A percentile compares a stretch with the other conserved stretches of the same genome.
These are phyloP conservation scores for Xiphydria camelus DNA, from an alignment of 2,888 invertebrate species.

Conservation along the genomic window DNA sequence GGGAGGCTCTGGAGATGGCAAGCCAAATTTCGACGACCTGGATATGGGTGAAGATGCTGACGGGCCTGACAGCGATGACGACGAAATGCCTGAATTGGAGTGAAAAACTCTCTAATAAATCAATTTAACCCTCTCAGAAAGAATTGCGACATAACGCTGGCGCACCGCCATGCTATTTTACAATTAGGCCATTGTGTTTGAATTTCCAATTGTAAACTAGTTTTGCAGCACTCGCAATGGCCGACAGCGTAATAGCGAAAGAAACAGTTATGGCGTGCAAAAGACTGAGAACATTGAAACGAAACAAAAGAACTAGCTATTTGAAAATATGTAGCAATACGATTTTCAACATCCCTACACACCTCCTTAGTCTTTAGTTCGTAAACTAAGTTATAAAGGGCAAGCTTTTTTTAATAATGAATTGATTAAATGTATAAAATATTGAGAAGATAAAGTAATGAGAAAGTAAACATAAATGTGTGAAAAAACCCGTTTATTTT, in stretches of 20 bases:
- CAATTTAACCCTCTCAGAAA: conserved; percentile 30
- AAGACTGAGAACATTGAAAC: conserved; percentile 27
- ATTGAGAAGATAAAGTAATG: conserved; percentile 32
- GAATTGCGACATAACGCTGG: conserved; percentile 34
- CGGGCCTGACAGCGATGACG: conserved; percentile 64
- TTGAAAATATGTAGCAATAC: conserved; percentile 28
- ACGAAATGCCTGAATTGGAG: conserved; percentile 76
- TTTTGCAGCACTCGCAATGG: conserved; percentile 32
- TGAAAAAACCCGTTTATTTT: conserved; percentile 17
- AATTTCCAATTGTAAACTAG: conserved; percentile 35
- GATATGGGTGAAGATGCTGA: conserved; percentile 71
- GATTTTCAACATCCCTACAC: conserved; percentile 27
- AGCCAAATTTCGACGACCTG: conserved; percentile 76
- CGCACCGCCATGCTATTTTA: conserved; percentile 32
- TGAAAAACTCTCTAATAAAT: conserved; percentile 49
- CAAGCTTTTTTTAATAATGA: conserved; percentile 46
- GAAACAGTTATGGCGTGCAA: conserved; percentile 21
- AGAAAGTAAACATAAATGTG: conserved; percentile 14
- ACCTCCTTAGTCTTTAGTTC: conserved; percentile 41
- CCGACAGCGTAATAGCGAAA: conserved; percentile 28
- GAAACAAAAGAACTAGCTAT: conserved; percentile 21
- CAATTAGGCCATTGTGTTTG: conserved; percentile 33
- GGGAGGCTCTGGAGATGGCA: conserved; percentile 62
- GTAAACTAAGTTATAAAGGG: conserved; percentile 49
- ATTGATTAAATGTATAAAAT: conserved; percentile 48